Base-by-base conservation (phyloP, 2,888 invertebrate genomes). In the Volucella bombylans region DNA sequence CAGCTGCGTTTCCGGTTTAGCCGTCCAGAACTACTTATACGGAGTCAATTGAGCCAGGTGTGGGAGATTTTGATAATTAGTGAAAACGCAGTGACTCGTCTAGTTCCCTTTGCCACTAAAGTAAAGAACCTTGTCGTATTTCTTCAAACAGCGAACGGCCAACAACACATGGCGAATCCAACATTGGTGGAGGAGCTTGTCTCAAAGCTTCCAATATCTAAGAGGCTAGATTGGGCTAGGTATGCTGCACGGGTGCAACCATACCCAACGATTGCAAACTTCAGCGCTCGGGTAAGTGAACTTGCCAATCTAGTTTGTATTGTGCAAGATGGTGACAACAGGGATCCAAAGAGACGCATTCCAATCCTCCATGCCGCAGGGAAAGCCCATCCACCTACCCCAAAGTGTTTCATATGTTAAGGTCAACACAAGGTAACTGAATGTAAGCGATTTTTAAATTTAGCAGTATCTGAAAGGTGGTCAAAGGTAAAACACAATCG, bases 41-140 rank as follows among this genome's bases (percentile, higher is more conserved):
- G 80, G 1, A 83, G 81, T 49, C 87, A 87, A 49, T 18, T 87
- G 15, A 68, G 31, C 9, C 62, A 82, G 57, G 73, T 86, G 9
- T 72, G 64, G 1, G 77, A 85, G 11, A 49, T 87, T 14, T 18
- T 67, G 0, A 23, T 54, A 10, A 82, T 87, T 8, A 18, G 55
- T 12, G 86, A 86, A 52, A 57, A 64, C 11, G 14, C 52, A 31
- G 52, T 87, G 23, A 45, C 6, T n/a, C n/a, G n/a, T n/a, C n/a
- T n/a, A n/a, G n/a, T n/a, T n/a, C n/a, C n/a, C n/a, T 87, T 81
- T 59, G 71, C 87, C 8, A 87, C 86, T 8, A 83, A 82, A 55
- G 67, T 83, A 2, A 82, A 74, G 59, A 87, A 86, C 50, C 55
- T 86, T 6, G 49, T 81, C 4, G 73, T 62, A 9, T 87, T 87